phyloP scores from a whole-genome alignment of 2,797 vertebrate genomes.

The Cyprinella venusta region DNA sequence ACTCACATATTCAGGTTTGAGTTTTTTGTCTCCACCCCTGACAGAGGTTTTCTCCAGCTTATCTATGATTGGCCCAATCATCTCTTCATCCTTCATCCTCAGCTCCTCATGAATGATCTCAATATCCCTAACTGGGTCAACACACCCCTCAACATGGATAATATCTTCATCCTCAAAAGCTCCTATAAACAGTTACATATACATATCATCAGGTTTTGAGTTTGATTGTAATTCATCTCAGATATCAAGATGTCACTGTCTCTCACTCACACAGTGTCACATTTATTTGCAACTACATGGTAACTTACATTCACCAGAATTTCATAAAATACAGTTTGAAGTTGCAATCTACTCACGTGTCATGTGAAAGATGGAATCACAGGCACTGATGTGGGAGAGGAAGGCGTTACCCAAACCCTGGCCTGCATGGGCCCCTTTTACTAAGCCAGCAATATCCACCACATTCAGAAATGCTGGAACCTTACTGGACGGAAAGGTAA shows the following conservation, averaged over 20 bases:
- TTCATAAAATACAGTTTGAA: neutral
- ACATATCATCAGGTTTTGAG: neutral
- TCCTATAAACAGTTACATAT: constrained; percentile 73
- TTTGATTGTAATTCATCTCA: neutral
- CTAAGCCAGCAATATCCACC: constrained; percentile 97
- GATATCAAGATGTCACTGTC: neutral
- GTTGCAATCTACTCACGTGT: constrained; percentile 83
- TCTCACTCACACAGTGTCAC: neutral
- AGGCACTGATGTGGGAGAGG: constrained; percentile 97
- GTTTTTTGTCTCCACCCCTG: constrained; percentile 95
- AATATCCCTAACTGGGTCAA: constrained; percentile 90
- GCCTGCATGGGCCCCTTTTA: constrained; percentile 94
- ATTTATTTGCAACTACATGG: neutral
- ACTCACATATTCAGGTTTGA: constrained; percentile 98
- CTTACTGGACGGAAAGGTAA: constrained; percentile 81
- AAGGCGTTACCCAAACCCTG: constrained; percentile 98
- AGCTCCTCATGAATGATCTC: constrained; percentile 91
- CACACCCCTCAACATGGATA: constrained; percentile 93
- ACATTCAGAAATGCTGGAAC: constrained; percentile 97
- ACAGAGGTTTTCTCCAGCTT: constrained; percentile 97
- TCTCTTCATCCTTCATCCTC: constrained; percentile 95
- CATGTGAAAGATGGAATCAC: constrained; percentile 97
- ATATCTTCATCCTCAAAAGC: constrained; percentile 99
- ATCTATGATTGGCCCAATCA: constrained; percentile 89
- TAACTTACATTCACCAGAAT: neutral